phyloP scores from a whole-genome alignment of 2,797 vertebrate genomes.

The Leptatherina wallacei region DNA sequence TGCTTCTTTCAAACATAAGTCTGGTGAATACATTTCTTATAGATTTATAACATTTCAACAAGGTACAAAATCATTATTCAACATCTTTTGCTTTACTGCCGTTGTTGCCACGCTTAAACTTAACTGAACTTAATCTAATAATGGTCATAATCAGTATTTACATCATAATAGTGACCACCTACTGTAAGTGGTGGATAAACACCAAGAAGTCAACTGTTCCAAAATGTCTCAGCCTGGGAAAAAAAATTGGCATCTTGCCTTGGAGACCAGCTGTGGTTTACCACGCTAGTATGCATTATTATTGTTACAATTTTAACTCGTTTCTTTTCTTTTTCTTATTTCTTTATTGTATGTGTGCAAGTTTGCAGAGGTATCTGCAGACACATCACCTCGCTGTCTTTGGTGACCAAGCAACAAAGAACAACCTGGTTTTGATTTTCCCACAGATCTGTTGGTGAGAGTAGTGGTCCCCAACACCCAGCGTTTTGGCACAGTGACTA shows the following conservation, averaged over 20 bases:
- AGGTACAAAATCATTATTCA: background rate
- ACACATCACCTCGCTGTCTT: constrained; percentile 20
- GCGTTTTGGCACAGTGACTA: constrained; percentile 79
- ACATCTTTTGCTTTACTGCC: background rate
- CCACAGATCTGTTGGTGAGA: constrained; percentile 73
- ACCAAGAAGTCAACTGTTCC: constrained; percentile 30
- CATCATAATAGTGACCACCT: constrained; percentile 44
- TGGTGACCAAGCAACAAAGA: constrained; percentile 42
- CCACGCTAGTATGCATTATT: constrained; percentile 2
- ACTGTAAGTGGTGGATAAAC: constrained; percentile 28
- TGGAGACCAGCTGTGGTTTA: constrained; percentile 54
- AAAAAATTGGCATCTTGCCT: constrained; percentile 45
- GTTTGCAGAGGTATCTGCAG: constrained; percentile 28
- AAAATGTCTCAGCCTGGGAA: constrained; percentile 16
- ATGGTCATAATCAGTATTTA: constrained; percentile 7
- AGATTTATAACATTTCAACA: background rate
- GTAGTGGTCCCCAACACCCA: constrained; percentile 68
- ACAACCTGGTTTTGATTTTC: constrained; percentile 77
- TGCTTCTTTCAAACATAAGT: background rate
- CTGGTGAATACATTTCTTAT: background rate
- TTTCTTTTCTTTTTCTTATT: constrained; percentile 20
- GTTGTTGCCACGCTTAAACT: background rate
- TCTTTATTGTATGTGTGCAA: background rate
- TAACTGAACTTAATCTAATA: constrained; percentile 2
- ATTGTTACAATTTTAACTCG: background rate